Evolutionary conservation across 1,140 invertebrate species (phyloP), one percentile per base, ranked within the genome.

Genomic region (Aphaenogaster floridana): DNA sequence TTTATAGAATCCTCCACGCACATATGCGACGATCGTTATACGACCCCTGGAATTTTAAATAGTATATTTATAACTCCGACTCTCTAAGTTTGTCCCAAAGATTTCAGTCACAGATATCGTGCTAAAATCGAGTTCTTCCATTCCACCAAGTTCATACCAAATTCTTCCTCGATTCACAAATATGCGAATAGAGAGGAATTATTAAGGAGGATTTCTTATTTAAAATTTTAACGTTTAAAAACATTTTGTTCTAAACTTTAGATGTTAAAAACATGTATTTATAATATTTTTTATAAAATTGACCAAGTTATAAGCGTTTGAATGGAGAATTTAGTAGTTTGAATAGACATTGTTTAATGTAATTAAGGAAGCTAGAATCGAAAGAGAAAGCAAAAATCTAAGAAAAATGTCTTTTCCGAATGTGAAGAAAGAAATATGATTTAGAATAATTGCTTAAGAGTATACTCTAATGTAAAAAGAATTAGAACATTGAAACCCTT

Each of bases 1-100:
- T 80, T 80, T 80, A 69, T 69, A 45, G 54, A 57, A 34, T 83
- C n/a, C 13, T 21, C 8, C 21, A 59, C 39, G 34, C 28, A 50
- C 69, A n/a, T 72, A 21, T 11, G 52, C 76, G 57, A 48, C 7
- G 39, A 78, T 34, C 50, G 69, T 83, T 48, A 61, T 74, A 57
- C 6, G n/a, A 7, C 6, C 1, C 7, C 13, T 52, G 28, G 21
- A 71, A 54, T 57, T 84, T 71, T 76, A 61, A 61, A 45, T 59
- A 84, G 17, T 17, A 17, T 34, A 39, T 50, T 59, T 59, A 74
- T 34, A 59, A 69, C 17, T 80, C 21, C 39, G 21, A 0, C 21
- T 39, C 4, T n/a, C 13, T 52, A 61, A 81, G 9, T 71, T 50
- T 52, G 2, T 39, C 13, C 21, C 3, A 13, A 71, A 39, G 68